These are phyloP conservation scores for Lymantria dispar DNA, from an alignment of 2,888 invertebrate species.

Conservation along the genomic window DNA sequence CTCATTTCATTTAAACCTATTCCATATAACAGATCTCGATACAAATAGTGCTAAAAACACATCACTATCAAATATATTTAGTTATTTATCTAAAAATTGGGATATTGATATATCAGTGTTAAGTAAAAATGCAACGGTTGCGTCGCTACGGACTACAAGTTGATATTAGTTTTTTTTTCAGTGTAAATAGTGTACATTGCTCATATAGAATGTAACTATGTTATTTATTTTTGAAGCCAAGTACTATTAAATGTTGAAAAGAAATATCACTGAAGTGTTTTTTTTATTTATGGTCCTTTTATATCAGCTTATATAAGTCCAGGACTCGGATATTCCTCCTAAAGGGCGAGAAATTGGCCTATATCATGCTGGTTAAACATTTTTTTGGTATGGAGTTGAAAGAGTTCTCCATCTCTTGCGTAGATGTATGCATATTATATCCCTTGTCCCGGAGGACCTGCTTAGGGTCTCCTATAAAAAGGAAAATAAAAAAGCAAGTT, in stretches of 20 bases:
- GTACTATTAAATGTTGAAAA: conserved; percentile 60
- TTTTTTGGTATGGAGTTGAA: too few relatives aligned
- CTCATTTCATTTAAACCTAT: conserved; percentile 59
- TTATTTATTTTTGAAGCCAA: conserved; percentile 67
- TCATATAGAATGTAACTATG: conserved; percentile 53
- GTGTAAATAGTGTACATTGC: conserved; percentile 77
- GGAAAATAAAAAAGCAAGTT: too few relatives aligned
- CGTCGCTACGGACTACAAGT: conserved; percentile 32
- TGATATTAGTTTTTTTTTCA: conserved; percentile 38
- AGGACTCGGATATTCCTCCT: too few relatives aligned
- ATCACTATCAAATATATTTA: conserved; percentile 49
- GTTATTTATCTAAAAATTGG: conserved; percentile 57
- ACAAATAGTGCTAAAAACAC: conserved; percentile 45
- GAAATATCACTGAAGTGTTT: conserved; percentile 7
- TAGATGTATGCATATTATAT: too few relatives aligned
- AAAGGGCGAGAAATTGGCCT: too few relatives aligned
- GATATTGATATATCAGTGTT: conserved; percentile 54
- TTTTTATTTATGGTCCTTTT: too few relatives aligned
- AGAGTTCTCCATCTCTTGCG: too few relatives aligned
- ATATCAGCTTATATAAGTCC: too few relatives aligned
- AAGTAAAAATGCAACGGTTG: conserved; percentile 45
- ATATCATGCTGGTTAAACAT: too few relatives aligned
- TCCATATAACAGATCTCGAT: conserved; percentile 59
- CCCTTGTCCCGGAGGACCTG: too few relatives aligned
- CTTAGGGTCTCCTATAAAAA: too few relatives aligned